Evolutionary conservation across 1,140 invertebrate genomes (phyloP), one percentile per base, ranked within the genome.

Genomic region (Euura saliciscinereae): DNA sequence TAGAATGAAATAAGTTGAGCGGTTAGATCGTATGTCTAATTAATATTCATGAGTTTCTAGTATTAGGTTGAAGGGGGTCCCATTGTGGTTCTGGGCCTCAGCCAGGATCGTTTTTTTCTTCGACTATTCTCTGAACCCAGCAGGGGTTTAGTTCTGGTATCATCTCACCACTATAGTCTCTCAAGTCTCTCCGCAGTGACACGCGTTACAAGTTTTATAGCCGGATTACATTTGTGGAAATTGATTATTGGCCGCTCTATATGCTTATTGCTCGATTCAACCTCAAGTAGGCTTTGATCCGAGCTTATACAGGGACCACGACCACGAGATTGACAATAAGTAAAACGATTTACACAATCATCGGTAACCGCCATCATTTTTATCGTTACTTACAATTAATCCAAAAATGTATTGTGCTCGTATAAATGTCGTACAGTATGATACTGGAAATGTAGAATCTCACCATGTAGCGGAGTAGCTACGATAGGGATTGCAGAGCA

Each of bases 11-110:
- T 59, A 59, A 59, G 51, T 59, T 59, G 51, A 59, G 51, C 3
- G 51, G 51, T 59, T n/a, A n/a, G 51, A 4, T 59, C 3, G 51
- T n/a, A 59, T 59, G 13, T 59, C 51, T 11, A 59, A 59, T 59
- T 59, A 59, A 59, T 59, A 59, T 59, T 59, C 51, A 59, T 59
- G 51, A 59, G 51, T 59, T 59, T 59, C 51, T 59, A 8, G 51
- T 28, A 3, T n/a, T 59, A 59, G 3, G 51, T 59, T 59, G 13
- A 59, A 59, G 51, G 51, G 51, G 51, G 51, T n/a, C 28, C 51
- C 51, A 11, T 59, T 59, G 51, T 59, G 51, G 10, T 59, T 6
- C 13, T n/a, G 51, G 51, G 51, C 51, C 51, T 59, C 51, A 59
- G 51, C 51, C 8, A n/a, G 51, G 51, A n/a, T 59, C 13, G 10